phyloP scores from a whole-genome alignment of 2,888 invertebrate genomes.

The Spodoptera littoralis region DNA sequence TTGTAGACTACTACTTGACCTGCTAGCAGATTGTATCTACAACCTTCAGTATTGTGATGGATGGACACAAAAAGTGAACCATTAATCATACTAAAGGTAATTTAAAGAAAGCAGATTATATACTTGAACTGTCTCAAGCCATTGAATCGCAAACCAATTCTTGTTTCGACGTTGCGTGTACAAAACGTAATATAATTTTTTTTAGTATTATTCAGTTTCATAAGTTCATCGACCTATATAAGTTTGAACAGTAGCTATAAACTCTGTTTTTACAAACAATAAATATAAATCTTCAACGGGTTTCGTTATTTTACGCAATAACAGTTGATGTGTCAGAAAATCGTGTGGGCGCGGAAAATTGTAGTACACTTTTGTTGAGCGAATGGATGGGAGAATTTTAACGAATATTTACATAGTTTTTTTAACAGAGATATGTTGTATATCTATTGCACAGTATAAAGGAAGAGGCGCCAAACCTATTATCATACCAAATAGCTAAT shows the following conservation, averaged over 20 bases:
- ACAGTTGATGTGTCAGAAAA: slow-evolving; percentile 30
- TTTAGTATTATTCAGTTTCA: slow-evolving; percentile 13
- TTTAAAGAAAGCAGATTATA: slow-evolving; percentile 39
- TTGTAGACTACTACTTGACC: background rate
- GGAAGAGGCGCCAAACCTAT: too few relatives aligned
- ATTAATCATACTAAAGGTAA: slow-evolving; percentile 22
- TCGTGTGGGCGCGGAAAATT: slow-evolving; percentile 31
- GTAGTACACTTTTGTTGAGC: slow-evolving; percentile 7
- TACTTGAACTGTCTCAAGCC: slow-evolving; percentile 23
- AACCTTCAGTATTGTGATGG: slow-evolving; percentile 6
- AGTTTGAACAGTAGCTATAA: slow-evolving; percentile 40
- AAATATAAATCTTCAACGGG: slow-evolving; percentile 51
- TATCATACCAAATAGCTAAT: too few relatives aligned
- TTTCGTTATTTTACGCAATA: slow-evolving; percentile 52
- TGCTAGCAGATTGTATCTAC: slow-evolving; percentile 21
- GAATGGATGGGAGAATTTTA: slow-evolving; percentile 8
- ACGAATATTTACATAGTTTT: slow-evolving; percentile 20
- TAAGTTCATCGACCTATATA: slow-evolving; percentile 57
- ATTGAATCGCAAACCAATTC: slow-evolving; percentile 36
- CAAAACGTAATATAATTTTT: slow-evolving; percentile 41
- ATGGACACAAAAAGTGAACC: slow-evolving; percentile 14
- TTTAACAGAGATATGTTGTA: too few relatives aligned
- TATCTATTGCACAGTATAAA: too few relatives aligned
- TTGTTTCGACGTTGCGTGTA: slow-evolving; percentile 44
- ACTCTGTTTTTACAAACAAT: slow-evolving; percentile 48